Evolutionary conservation across 2,113 vertebrate genomes (phyloP).

Genomic region (Motacilla alba): DNA sequence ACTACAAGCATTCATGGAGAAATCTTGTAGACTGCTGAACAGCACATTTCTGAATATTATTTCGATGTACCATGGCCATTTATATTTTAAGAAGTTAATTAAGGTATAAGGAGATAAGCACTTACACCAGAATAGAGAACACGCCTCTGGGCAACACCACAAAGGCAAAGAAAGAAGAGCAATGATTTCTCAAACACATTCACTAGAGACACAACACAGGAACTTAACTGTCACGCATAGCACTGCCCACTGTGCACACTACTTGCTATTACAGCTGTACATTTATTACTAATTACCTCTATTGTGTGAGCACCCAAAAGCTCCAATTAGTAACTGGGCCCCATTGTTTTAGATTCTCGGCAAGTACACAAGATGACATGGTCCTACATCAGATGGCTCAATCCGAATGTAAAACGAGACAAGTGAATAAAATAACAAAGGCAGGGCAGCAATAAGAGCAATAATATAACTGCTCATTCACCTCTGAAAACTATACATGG

Average conservation of each 20-base stretch:
- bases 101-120: not conserved
- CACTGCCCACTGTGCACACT: not conserved
- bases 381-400: not conserved
- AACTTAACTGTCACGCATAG: not conserved
- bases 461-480: not conserved
- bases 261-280: not conserved
- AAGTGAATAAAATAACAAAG: not conserved
- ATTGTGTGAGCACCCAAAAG: not conserved
- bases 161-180: not conserved
- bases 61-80: not conserved
- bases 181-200: not conserved
- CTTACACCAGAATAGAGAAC: not conserved
- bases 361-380: not conserved
- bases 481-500: not conserved
- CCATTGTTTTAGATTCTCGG: not conserved
- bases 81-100: not conserved
- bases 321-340: not conserved
- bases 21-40: not conserved
- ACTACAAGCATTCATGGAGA: not conserved
- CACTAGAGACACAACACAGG: not conserved
- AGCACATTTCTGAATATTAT: not conserved
- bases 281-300: conserved; percentile 12
- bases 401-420: not conserved
- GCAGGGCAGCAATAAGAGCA: not conserved
- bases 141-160: not conserved